Conservation (phyloP, 2,888 invertebrate species). For the Eristalis intricaria region DNA sequence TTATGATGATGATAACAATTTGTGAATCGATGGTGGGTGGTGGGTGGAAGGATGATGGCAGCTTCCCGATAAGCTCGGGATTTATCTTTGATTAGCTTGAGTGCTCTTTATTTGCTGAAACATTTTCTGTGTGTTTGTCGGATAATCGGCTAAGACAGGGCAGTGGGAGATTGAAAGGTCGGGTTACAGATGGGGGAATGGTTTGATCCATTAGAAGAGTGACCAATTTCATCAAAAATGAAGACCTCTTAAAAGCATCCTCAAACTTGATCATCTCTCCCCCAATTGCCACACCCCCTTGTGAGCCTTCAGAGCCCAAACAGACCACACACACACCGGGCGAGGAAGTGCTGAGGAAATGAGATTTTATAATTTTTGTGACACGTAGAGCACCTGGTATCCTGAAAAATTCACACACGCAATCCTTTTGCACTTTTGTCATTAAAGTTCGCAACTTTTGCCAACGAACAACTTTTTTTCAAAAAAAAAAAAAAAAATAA, state of each 20-base stretch:
- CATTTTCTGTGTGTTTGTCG: background rate
- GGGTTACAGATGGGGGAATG: background rate
- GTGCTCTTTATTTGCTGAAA: background rate
- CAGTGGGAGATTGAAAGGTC: background rate
- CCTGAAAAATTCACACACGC: conserved; percentile 46
- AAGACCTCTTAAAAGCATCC: too few species aligned
- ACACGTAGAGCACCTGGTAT: conserved; percentile 64
- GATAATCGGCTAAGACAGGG: too few species aligned
- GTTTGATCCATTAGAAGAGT: too few species aligned
- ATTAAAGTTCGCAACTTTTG: conserved; percentile 53
- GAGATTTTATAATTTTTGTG: conserved; percentile 52
- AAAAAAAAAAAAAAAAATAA: too few species aligned
- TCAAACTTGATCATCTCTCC: too few species aligned
- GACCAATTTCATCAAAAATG: too few species aligned
- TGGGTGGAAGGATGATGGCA: background rate
- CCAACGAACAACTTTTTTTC: background rate
- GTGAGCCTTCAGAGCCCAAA: background rate
- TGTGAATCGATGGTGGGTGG: conserved; percentile 3
- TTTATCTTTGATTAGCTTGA: background rate
- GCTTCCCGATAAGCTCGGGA: background rate
- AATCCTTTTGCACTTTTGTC: conserved; percentile 56
- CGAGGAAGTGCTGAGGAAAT: background rate
- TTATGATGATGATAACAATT: conserved; percentile 4
- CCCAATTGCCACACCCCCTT: too few species aligned
- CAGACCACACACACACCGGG: too few species aligned